Evolutionary conservation across 2,113 vertebrate species (phyloP), one percentile per base, ranked within the genome.

Genomic region (Notarius lentiginosus): DNA sequence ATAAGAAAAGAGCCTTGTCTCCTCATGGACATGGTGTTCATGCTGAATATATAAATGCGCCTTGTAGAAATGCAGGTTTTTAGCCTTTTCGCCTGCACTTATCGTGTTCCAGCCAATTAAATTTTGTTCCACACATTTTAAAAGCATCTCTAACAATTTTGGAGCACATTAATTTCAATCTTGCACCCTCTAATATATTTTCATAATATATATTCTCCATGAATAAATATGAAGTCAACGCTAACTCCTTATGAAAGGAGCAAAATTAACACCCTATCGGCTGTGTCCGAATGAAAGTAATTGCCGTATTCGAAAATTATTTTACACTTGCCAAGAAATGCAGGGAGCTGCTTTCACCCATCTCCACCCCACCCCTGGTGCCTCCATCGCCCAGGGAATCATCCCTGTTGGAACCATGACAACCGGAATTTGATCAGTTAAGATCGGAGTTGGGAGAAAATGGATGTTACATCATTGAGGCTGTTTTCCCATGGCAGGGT

Each of bases 371-470:
- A 61, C 70, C 79, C 90, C 84, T 24, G 85, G 80, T 85, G 89
- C 82, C 75, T 89, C 86, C 24, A 47, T 92, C 79, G 89, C 87
- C 76, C 84, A 87, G 87, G 92, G 93, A 92, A 94, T 94, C 87
- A 85, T 89, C 91, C 90, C 89, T 91, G 92, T 91, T 92, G 92
- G 95, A 92, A 92, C 94, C 94, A 95, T 95, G 94, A 94, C 94
- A 94, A 96, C 94, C 60, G 51, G 90, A 90, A 92, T 93, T 94
- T 92, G 87, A 89, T 83, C 84, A 76, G 58, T 68, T 89, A 81
- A 34, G 91, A 91, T 93, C 91, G 86, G 91, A 94, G 92, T 92
- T 91, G 91, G 92, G 93, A 92, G 91, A 89, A 91, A 92, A 90
- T 92, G 95, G 53, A 93, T 88, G 90, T 93, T 94, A 93, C 92